Evolutionary conservation across 2,113 vertebrate species (phyloP), one percentile per base, ranked within the genome.

Genomic region (Chionomys nivalis): DNA sequence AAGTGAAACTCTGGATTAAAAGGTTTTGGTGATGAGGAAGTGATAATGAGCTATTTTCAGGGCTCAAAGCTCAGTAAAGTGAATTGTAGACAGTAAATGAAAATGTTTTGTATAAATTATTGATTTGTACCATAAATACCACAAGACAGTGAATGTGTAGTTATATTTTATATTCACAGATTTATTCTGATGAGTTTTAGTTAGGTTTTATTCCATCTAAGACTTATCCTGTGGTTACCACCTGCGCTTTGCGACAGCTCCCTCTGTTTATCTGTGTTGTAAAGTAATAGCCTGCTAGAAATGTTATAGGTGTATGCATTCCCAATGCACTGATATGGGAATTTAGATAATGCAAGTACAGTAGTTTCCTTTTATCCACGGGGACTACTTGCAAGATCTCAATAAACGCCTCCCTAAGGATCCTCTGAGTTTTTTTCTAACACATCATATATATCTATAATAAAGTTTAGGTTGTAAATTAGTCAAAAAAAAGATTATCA

Each of bases 11-110:
- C 2, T 72, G 65, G 14, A 66, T 21, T 77, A 83, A 77, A 17
- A 93, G 5, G 89, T 82, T 87, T 42, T 39, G 42, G 44, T 28
- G 39, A 16, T 28, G 49, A 85, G 55, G 12, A 44, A 90, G 82
- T 89, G 24, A 5, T 86, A 39, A 93, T 13, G 66, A 95, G 68
- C 14, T 91, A 72, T 76, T 92, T 95, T 82, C 68, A 89, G 26
- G 44, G 7, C 21, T 93, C 24, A 83, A 82, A 94, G 4, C n/a
- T 61, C n/a, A 58, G 19, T 55, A 31, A 91, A 91, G 21, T 75
- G 7, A 91, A 89, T 72, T 81, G 77, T 44, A 92, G 26, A 1
- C 92, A 90, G 73, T 76, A 11, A 73, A 23, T 85, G 42, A 68
- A 83, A 92, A 66, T 11, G 36, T 81, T 66, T 83, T 87, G 2